Evolutionary conservation across 1,140 invertebrate genomes (phyloP), one percentile per base, ranked within the genome.

Genomic region (Eulimnadia texana): DNA sequence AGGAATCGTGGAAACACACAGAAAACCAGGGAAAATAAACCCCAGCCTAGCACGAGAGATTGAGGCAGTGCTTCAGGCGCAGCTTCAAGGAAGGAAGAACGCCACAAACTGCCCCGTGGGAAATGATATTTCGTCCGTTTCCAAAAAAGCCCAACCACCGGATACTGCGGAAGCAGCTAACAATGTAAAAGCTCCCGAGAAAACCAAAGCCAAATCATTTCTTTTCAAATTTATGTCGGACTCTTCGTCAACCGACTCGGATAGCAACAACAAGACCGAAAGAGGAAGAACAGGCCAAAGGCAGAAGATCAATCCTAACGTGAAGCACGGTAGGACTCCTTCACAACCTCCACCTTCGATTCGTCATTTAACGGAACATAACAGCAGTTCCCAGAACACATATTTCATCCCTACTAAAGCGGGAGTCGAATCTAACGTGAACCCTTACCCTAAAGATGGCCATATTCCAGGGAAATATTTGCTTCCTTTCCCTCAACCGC

Each of bases 321-420:
- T 6, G 33, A 42, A 42, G 33, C 33, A 42, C 33, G n/a, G n/a
- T n/a, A 42, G 33, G 33, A 42, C 33, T 9, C 33, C 33, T 6
- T 42, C 33, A 42, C 33, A 42, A 42, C 33, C 33, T 42, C 33
- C 33, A 16, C 33, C 33, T 42, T 42, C 33, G 6, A 16, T 16
- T 42, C 33, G 33, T n/a, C n/a, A 16, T 42, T 6, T 42, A 42
- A 42, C 33, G 33, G n/a, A n/a, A n/a, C n/a, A 42, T 42, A 42
- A 6, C 33, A 42, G 16, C 33, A 42, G 33, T 42, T 42, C 33
- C 6, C 54, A n/a, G n/a, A n/a, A 57, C 13, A 57, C 55, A 20
- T 57, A 29, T 19, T 20, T 57, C 25, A 57, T 57, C n/a, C 55
- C 55, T 10, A 57, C 55, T n/a, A 57, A 57, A 57, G 25, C 55